Percentiles rank a stretch among this genome's conserved stretches.
Conservation (phyloP, 2,113 vertebrate species). For the Thinocorus orbignyianus region DNA sequence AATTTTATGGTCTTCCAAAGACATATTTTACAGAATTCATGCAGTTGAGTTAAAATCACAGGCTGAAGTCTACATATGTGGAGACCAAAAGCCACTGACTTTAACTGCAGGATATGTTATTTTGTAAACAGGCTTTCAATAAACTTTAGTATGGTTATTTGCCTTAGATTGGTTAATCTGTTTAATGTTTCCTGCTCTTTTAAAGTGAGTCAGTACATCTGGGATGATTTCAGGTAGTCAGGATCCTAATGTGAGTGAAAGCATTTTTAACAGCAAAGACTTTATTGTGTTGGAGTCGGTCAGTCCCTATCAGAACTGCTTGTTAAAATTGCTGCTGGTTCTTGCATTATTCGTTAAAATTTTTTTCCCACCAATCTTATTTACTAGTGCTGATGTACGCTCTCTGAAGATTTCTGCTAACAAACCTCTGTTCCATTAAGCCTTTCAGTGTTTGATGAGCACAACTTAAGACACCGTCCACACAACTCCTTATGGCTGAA, state of each 20-base stretch:
- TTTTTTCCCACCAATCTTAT: background rate
- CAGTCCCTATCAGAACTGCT: background rate
- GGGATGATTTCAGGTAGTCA: background rate
- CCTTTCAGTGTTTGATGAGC: background rate
- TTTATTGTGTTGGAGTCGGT: background rate
- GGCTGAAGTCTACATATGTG: background rate
- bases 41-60: background rate
- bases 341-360: background rate
- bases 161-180: background rate
- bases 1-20: background rate
- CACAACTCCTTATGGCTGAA: fast-evolving
- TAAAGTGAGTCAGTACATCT: background rate
- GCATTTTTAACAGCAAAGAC: background rate
- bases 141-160: slow-evolving; percentile 11
- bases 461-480: background rate
- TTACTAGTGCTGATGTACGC: background rate
- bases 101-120: background rate
- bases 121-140: background rate
- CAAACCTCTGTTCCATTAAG: background rate
- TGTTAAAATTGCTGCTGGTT: background rate
- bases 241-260: background rate
- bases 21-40: background rate
- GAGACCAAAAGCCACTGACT: background rate
- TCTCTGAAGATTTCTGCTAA: background rate
- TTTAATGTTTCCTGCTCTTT: slow-evolving; percentile 25